These are phyloP conservation scores for Stegana nigrithorax DNA, from an alignment of 2,888 invertebrate genomes.

Conservation along the genomic window DNA sequence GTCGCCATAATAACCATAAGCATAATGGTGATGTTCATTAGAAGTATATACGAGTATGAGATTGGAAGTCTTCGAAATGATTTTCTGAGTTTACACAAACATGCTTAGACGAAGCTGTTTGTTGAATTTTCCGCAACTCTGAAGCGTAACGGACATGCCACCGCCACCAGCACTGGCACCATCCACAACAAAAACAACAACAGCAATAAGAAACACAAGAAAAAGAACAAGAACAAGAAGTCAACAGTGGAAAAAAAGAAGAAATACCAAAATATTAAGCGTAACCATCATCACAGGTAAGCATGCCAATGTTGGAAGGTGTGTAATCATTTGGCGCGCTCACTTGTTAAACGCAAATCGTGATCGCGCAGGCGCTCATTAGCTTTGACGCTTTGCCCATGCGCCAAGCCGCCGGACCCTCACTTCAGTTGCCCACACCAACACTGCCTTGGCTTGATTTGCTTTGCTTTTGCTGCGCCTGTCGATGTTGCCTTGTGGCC, in stretches of 20 bases:
- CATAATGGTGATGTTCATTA: too few species aligned
- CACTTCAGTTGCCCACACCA: background rate
- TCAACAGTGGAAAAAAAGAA: background rate
- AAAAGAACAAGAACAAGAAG: slow-evolving; percentile 25
- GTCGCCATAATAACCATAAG: too few species aligned
- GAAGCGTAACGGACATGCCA: slow-evolving; percentile 59
- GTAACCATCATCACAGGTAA: background rate
- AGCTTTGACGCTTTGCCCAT: slow-evolving; percentile 19
- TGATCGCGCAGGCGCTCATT: slow-evolving; percentile 21
- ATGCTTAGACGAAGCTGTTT: slow-evolving; percentile 21
- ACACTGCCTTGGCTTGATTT: background rate
- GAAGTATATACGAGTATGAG: too few species aligned
- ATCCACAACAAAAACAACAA: slow-evolving; percentile 32
- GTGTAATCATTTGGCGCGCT: slow-evolving; percentile 51
- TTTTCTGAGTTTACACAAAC: background rate
- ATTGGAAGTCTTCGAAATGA: too few species aligned
- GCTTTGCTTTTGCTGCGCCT: too few species aligned
- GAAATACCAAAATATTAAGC: background rate
- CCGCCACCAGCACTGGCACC: too few species aligned
- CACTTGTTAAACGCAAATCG: slow-evolving; percentile 32
- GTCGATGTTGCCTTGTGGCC: too few species aligned
- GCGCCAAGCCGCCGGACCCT: background rate
- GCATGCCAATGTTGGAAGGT: too few species aligned
- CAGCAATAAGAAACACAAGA: slow-evolving; percentile 19
- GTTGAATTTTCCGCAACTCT: slow-evolving; percentile 46